Base-by-base conservation (phyloP, 2,888 invertebrate genomes). In the Drosophila pseudotalamancana region DNA sequence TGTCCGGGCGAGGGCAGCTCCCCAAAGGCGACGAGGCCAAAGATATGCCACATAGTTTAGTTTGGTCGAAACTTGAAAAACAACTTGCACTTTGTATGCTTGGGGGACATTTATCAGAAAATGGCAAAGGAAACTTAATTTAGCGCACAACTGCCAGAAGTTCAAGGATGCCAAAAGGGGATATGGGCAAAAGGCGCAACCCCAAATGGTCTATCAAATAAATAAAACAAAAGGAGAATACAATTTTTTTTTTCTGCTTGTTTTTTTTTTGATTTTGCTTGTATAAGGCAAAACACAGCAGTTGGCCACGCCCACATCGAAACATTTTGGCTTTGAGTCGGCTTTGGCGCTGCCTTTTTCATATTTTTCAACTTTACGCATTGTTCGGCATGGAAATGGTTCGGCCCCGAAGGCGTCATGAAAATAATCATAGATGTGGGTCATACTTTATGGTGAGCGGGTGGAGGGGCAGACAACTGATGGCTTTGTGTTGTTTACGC, bases 381-480 rank as follows among this genome's bases (percentile, higher is more conserved):
- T 59, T 75, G 64, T 50, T 60, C 40, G 37, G 59, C 18, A 51
- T 59, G 73, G 62, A 69, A 61, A 75, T 59, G 79, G 66, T 59
- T 60, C 53, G 61, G 77, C 73, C 87, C 85, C 87, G 68, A 71
- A 87, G 86, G 85, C 88, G 70, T 74, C 74, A 85, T 72, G 88
- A 80, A 87, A 88, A 84, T 88, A 88, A 88, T 87, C 87, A 85
- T 88, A 82, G 87, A 85, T 87, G 87, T 85, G 88, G 86, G 85
- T 87, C 82, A 87, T 72, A 72, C 75, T 82, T 78, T 35, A 66
- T 51, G 53, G 34, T 40, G 16, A 11, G 16, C 11, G 9, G n/a
- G 14, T n/a, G 53, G 27, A 12, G 25, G 16, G 8, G 37, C 29
- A 34, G 19, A 31, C 62, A 29, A 53, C 34, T 55, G 55, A 48